phyloP scores from a whole-genome alignment of 2,113 vertebrate species.

The Chaetura pelagica region DNA sequence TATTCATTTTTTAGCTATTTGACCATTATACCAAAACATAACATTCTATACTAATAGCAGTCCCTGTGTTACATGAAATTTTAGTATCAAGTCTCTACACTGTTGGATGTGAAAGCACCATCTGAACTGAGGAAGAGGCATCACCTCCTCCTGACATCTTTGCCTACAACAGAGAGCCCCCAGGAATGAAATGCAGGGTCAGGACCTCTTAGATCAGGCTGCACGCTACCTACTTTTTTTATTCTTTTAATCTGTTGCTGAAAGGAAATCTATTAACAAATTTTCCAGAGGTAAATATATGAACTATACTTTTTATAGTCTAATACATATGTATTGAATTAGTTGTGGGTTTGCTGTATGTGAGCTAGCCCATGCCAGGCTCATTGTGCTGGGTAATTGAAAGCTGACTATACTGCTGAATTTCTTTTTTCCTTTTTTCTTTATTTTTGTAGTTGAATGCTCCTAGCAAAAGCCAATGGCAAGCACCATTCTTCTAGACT shows the following conservation, averaged over 20 bases:
- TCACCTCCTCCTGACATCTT: not conserved
- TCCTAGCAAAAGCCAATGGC: not conserved
- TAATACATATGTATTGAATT: not conserved
- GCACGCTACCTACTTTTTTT: not conserved
- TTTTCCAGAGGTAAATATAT: not conserved
- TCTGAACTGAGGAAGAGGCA: not conserved
- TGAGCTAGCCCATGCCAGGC: not conserved
- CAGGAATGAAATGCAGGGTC: not conserved
- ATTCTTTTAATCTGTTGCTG: not conserved
- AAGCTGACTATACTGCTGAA: not conserved
- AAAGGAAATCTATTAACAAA: not conserved
- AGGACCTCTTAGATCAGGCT: not conserved
- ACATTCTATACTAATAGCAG: not conserved
- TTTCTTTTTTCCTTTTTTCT: not conserved
- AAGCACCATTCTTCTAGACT: not conserved
- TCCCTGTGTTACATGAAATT: not conserved
- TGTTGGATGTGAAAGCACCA: not conserved
- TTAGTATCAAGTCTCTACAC: not conserved
- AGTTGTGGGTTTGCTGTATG: not conserved
- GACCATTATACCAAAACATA: not conserved
- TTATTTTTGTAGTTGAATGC: not conserved
- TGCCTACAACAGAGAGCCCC: not conserved
- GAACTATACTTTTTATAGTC: not conserved
- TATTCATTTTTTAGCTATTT: not conserved
- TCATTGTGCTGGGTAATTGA: constrained; percentile 34